A percentile compares a stretch with the other conserved stretches of the same genome.
Evolutionary conservation across 2,797 vertebrate genomes (phyloP).

Genomic region (Synaphobranchus kaupii): DNA sequence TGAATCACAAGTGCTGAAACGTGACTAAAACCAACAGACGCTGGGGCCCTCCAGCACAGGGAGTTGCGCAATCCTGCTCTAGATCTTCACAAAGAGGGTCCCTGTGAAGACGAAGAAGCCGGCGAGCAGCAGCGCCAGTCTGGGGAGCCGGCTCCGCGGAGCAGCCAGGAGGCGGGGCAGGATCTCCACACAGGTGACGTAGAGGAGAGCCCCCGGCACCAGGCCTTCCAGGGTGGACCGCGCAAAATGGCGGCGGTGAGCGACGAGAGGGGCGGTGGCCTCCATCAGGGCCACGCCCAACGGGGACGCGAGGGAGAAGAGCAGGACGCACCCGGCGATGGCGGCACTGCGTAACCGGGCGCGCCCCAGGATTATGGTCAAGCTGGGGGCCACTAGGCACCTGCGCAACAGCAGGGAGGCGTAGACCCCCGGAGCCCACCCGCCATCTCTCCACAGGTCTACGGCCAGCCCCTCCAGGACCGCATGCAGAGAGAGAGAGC

Average conservation of each 20-base stretch:
- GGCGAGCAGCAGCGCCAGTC: constrained; percentile 78
- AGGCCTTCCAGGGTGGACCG: constrained; percentile 83
- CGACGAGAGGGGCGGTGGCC: constrained; percentile 70
- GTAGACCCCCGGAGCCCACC: constrained; percentile 80
- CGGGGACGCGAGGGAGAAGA: constrained; percentile 85
- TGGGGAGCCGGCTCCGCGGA: constrained; percentile 76
- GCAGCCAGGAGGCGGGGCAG: constrained; percentile 83
- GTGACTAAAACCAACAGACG: not conserved
- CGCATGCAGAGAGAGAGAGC: constrained; percentile 86
- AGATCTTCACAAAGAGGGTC: constrained; percentile 80
- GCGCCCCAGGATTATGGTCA: constrained; percentile 83
- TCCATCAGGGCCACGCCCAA: constrained; percentile 78
- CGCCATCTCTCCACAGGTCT: constrained; percentile 72
- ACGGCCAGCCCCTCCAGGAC: constrained; percentile 89
- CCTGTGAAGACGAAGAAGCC: constrained; percentile 81
- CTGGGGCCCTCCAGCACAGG: not conserved
- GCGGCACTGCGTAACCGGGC: constrained; percentile 63
- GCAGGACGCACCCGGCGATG: constrained; percentile 71
- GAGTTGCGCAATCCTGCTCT: constrained; percentile 22
- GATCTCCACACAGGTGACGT: constrained; percentile 90
- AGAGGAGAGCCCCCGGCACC: constrained; percentile 84
- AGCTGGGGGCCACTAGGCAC: constrained; percentile 85
- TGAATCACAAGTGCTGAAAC: not conserved
- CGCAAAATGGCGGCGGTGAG: constrained; percentile 64
- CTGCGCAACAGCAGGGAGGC: constrained; percentile 87